Percentiles rank a stretch among this genome's conserved stretches.
phyloP scores from a whole-genome alignment of 2,797 vertebrate species.

The Eutrigla gurnardus region DNA sequence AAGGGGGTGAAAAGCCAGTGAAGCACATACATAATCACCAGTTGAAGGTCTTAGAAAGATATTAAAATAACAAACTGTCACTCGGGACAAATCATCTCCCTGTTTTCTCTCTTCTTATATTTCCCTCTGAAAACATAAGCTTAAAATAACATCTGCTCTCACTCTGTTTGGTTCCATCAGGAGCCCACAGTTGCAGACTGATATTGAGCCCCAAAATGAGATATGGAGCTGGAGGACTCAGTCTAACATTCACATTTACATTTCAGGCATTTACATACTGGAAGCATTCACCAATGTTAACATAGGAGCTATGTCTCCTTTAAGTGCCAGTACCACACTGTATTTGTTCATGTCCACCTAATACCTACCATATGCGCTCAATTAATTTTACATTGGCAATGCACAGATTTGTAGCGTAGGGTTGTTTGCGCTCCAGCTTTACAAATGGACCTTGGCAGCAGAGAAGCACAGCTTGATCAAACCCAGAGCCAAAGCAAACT shows the following conservation, averaged over 20 bases:
- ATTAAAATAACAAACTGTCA: constrained; percentile 37
- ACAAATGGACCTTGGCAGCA: constrained; percentile 67
- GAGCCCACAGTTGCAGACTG: constrained; percentile 26
- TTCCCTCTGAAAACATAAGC: constrained; percentile 49
- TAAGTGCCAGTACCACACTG: constrained; percentile 12
- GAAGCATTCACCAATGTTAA: constrained; percentile 32
- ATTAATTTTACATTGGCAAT: constrained; percentile 49
- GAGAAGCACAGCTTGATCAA: constrained; percentile 55
- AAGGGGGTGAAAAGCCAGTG: not conserved
- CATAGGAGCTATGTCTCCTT: constrained; percentile 35
- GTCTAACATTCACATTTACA: not conserved
- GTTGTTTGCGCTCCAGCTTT: constrained; percentile 64
- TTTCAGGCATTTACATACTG: constrained; percentile 2
- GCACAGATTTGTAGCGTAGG: constrained; percentile 50
- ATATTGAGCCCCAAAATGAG: constrained; percentile 18
- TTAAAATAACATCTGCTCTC: constrained; percentile 56
- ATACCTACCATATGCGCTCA: constrained; percentile 34
- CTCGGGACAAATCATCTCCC: constrained; percentile 32
- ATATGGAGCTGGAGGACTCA: constrained; percentile 22
- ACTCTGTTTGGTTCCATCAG: constrained; percentile 29
- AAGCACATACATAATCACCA: constrained; percentile 12
- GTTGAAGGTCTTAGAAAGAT: constrained; percentile 18
- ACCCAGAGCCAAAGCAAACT: constrained; percentile 68
- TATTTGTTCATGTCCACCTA: constrained; percentile 40
- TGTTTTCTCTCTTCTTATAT: constrained; percentile 39